Conservation (phyloP, 2,113 vertebrate species). For the Alligator sinensis region DNA sequence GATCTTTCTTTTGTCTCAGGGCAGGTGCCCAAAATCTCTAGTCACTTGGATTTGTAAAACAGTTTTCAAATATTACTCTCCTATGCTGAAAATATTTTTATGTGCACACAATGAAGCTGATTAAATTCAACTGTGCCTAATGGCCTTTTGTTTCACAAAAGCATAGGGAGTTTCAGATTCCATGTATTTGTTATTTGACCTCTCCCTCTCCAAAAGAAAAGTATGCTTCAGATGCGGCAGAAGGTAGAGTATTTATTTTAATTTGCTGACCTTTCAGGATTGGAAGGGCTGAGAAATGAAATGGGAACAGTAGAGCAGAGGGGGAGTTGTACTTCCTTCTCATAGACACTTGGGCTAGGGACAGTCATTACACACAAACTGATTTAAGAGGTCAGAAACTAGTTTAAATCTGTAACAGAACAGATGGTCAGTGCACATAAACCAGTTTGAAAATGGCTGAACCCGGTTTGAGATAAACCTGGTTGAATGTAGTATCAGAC, state of each 20-base stretch:
- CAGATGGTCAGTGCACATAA: too few relatives aligned
- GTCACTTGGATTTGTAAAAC: background rate
- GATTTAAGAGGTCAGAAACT: too few relatives aligned
- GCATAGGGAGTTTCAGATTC: accelerated
- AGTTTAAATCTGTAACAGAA: too few relatives aligned
- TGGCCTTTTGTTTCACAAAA: slow-evolving; percentile 46
- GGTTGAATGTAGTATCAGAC: too few relatives aligned
- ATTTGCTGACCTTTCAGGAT: background rate
- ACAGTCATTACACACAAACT: too few relatives aligned
- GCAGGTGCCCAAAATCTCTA: background rate
- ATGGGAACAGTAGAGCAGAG: background rate
- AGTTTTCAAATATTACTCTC: background rate
- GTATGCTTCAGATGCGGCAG: background rate
- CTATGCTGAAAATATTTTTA: background rate
- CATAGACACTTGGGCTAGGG: accelerated
- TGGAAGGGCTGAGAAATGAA: background rate
- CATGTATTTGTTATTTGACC: background rate
- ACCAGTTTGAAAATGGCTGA: too few relatives aligned
- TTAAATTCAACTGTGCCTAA: background rate
- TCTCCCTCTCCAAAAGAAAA: background rate
- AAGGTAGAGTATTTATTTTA: background rate
- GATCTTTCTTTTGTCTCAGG: background rate
- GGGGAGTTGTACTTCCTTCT: background rate
- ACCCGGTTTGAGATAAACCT: too few relatives aligned
- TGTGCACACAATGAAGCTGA: slow-evolving; percentile 27